Conservation (phyloP, 37 sponge, comb jelly and placozoan genomes). For the Hormiphora californensis region DNA sequence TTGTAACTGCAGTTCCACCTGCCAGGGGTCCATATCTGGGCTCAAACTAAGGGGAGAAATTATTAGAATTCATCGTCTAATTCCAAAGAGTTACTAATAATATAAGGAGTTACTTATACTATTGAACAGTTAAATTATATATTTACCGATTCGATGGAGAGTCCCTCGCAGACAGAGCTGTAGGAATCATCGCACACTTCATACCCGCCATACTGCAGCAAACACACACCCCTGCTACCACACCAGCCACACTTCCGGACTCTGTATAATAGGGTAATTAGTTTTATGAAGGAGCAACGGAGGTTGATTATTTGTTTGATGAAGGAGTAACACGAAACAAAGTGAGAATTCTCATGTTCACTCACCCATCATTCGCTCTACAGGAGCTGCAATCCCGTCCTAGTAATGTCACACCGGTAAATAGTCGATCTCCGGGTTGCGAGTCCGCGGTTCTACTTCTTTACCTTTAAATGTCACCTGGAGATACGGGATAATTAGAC, state of each 20-base stretch:
- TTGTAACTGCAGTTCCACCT: conserved; percentile 6
- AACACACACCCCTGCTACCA: not conserved
- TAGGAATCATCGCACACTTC: not conserved
- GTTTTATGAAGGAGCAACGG: too few relatives aligned
- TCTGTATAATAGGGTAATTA: too few relatives aligned
- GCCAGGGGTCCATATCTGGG: conserved; percentile 14
- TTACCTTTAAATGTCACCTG: not conserved
- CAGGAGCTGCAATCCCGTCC: conserved; percentile 35
- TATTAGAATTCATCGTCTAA: too few relatives aligned
- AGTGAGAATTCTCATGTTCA: too few relatives aligned
- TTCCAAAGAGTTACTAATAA: too few relatives aligned
- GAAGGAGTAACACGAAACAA: too few relatives aligned
- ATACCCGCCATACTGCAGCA: not conserved
- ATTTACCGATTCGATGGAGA: not conserved
- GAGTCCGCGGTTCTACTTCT: not conserved
- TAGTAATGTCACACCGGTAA: conserved; percentile 5
- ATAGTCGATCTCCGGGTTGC: not conserved
- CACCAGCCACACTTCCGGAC: conserved; percentile 12
- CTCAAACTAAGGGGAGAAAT: not conserved
- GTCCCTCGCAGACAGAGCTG: conserved; percentile 16
- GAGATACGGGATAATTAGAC: not conserved
- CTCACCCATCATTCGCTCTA: too few relatives aligned
- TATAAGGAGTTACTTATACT: too few relatives aligned
- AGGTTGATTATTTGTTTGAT: too few relatives aligned
- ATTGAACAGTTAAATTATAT: not conserved